Percentiles rank a stretch among this genome's conserved stretches.
Conservation (phyloP, 2,888 invertebrate genomes). For the Campoplex nolae region DNA sequence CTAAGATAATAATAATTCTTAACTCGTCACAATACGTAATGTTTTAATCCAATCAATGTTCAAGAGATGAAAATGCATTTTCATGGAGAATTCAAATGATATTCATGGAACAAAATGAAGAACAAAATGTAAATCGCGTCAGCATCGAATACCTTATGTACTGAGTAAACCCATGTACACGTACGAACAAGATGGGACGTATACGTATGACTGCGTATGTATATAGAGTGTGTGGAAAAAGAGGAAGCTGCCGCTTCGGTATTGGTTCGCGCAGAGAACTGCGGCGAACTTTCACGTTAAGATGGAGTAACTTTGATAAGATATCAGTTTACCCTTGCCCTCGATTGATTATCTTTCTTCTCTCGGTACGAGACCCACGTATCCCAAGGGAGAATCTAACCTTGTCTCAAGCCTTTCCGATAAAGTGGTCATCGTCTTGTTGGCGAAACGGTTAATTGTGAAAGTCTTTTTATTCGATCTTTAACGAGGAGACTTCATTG, state of each 20-base stretch:
- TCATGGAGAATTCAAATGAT: background rate
- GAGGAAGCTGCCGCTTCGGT: constrained; percentile 22
- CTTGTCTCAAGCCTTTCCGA: constrained; percentile 20
- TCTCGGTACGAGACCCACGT: constrained; percentile 47
- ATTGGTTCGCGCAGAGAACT: constrained; percentile 61
- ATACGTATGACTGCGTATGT: background rate
- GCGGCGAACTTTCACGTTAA: constrained; percentile 70
- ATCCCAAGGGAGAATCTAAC: constrained; percentile 42
- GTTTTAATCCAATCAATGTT: background rate
- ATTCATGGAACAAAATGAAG: background rate
- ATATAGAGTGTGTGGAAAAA: constrained; percentile 11
- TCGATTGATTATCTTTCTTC: constrained; percentile 82
- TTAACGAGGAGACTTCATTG: background rate
- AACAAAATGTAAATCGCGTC: constrained; percentile 25
- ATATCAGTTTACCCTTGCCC: constrained; percentile 81
- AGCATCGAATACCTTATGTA: constrained; percentile 24
- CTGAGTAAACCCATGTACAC: constrained; percentile 16
- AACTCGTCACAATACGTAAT: background rate
- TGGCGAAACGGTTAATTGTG: constrained; percentile 5
- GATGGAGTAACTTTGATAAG: constrained; percentile 83
- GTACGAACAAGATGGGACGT: background rate
- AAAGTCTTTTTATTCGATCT: background rate
- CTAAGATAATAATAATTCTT: background rate
- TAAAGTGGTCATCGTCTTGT: background rate
- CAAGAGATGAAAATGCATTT: background rate